A percentile compares a stretch with the other conserved stretches of the same genome.
Evolutionary conservation across 1,140 invertebrate genomes (phyloP).

Genomic region (Branchinecta lindahli): DNA sequence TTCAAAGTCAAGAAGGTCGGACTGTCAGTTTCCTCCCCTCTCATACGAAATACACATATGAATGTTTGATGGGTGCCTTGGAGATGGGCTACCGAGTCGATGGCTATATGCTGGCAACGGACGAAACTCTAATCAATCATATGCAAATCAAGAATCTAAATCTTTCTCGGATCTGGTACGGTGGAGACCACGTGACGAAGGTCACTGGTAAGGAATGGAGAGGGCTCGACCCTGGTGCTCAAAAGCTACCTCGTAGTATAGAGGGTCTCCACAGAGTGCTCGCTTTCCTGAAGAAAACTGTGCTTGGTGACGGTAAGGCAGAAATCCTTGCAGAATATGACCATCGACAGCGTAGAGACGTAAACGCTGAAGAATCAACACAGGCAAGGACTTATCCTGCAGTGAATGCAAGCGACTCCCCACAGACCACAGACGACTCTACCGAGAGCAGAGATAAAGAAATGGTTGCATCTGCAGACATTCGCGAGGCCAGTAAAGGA

Average conservation of each 20-base stretch:
- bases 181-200: slow-evolving; percentile 22
- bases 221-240: slow-evolving; percentile 25
- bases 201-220: slow-evolving; percentile 23
- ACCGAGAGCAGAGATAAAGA: no score
- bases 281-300: slow-evolving; percentile 16
- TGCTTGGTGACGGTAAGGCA: slow-evolving; percentile 13
- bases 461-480: no score
- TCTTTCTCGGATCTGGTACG: slow-evolving; percentile 25
- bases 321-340: not conserved
- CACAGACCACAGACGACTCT: no score
- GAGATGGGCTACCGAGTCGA: slow-evolving; percentile 31
- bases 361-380: no score
- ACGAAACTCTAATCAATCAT: slow-evolving; percentile 27
- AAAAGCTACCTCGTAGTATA: slow-evolving; percentile 26
- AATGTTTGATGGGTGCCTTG: slow-evolving; percentile 29
- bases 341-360: no score
- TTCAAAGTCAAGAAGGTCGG: slow-evolving; percentile 25
- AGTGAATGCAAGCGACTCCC: no score
- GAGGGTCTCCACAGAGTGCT: slow-evolving; percentile 23
- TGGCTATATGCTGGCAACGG: slow-evolving; percentile 28
- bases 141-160: slow-evolving; percentile 26
- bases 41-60: slow-evolving; percentile 27
- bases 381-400: no score
- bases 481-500: no score
- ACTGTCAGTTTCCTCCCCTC: slow-evolving; percentile 28